phyloP scores from a whole-genome alignment of 2,888 invertebrate species.

The Pterobdella sp. region DNA sequence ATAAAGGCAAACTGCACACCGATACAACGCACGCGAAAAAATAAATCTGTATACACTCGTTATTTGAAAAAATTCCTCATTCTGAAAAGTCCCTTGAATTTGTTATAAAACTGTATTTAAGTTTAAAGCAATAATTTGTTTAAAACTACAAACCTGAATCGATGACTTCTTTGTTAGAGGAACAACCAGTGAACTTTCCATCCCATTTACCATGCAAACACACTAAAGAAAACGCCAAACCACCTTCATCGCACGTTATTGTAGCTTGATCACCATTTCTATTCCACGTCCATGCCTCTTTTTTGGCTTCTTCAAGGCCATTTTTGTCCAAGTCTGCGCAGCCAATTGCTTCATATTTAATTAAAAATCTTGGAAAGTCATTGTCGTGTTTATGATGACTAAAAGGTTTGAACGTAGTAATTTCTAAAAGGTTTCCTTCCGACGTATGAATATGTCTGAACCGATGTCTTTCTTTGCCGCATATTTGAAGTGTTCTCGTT shows the following conservation, averaged over 20 bases:
- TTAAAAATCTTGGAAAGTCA: not conserved
- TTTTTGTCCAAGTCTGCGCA: slow-evolving; percentile 18
- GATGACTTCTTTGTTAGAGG: not conserved
- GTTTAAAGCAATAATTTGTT: too few species aligned
- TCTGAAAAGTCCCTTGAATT: too few species aligned
- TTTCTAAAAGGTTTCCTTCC: slow-evolving; percentile 6
- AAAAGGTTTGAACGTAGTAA: slow-evolving; percentile 9
- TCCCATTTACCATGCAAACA: not conserved
- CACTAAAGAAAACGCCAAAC: not conserved
- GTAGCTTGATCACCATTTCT: slow-evolving; percentile 15
- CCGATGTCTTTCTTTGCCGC: slow-evolving; percentile 12
- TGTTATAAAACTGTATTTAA: too few species aligned
- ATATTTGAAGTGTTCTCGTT: not conserved
- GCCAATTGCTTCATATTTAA: slow-evolving; percentile 24
- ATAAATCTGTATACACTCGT: too few species aligned
- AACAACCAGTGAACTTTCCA: not conserved
- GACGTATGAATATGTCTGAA: slow-evolving; percentile 7
- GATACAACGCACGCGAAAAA: too few species aligned
- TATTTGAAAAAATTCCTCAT: too few species aligned
- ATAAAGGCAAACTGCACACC: too few species aligned
- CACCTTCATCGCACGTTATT: slow-evolving; percentile 7
- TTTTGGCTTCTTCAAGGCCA: not conserved
- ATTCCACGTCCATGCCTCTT: slow-evolving; percentile 5
- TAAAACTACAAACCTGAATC: not conserved
- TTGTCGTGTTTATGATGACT: not conserved